Conservation (phyloP, 1,140 invertebrate genomes). For the Triops longicaudatus region DNA sequence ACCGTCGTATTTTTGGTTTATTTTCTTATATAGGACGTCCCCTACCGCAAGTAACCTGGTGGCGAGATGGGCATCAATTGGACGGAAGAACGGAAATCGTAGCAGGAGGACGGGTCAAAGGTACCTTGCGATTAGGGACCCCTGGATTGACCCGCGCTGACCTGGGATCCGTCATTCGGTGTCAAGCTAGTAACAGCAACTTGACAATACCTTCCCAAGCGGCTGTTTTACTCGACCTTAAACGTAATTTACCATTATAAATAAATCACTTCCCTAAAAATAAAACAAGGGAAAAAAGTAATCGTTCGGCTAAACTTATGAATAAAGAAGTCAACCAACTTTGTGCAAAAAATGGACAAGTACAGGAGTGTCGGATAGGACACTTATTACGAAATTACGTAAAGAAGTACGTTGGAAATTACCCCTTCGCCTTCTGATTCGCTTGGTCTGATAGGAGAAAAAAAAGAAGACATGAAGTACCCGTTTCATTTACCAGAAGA, state of each 20-base stretch:
- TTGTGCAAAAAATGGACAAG: too few relatives aligned
- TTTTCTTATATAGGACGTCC: constrained; percentile 57
- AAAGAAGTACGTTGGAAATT: too few relatives aligned
- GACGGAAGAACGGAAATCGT: constrained; percentile 45
- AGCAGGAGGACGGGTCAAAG: constrained; percentile 52
- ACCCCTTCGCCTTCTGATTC: neutral
- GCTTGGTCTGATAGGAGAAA: neutral
- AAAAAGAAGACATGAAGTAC: neutral
- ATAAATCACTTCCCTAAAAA: neutral
- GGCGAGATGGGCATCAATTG: constrained; percentile 55
- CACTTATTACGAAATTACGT: too few relatives aligned
- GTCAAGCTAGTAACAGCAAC: constrained; percentile 74
- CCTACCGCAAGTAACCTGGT: constrained; percentile 67
- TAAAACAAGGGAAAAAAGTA: neutral
- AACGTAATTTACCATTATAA: constrained; percentile 58
- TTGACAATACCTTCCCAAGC: constrained; percentile 61
- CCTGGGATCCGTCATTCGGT: constrained; percentile 70
- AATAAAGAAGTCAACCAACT: too few relatives aligned
- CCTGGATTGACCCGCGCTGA: constrained; percentile 63
- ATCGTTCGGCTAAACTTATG: too few relatives aligned
- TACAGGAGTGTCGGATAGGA: too few relatives aligned
- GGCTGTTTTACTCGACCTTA: constrained; percentile 78
- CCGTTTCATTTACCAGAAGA: neutral
- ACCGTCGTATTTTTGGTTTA: neutral
- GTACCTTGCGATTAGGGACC: constrained; percentile 51